Base-by-base conservation (phyloP, 2,113 vertebrate genomes). In the Triplophysa dalaica region DNA sequence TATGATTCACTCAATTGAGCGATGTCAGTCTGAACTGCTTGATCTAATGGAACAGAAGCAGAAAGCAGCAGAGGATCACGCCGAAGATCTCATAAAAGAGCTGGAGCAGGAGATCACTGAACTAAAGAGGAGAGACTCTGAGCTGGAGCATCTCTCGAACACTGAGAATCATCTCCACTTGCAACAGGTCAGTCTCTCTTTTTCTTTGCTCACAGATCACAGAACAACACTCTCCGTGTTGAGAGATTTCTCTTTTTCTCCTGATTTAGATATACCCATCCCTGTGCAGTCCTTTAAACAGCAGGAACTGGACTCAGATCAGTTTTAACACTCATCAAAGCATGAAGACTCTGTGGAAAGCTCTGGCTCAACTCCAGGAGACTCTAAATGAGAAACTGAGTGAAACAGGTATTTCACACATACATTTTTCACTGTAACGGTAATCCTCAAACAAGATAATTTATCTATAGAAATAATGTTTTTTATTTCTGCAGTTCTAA, bases 1-100 rank as follows among this genome's bases (percentile, higher is more conserved):
- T 78, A 65, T 86, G 64, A 50, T 78, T 33, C 45, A 19, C 14
- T 68, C 78, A 52, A 78, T 77, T 72, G 70, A 84, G 75, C 78
- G 65, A 82, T 72, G 33, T 45, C 80, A 81, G 79, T 72, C 63
- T 54, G 77, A 84, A 43, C 41, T 43, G 41, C 41, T 43, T 43
- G 41, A 10, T 43, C 41, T 43, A 43, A 43, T 9, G 41, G 41
- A 43, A 1, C 6, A 43, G 41, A 43, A 43, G 9, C 45, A 17
- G 0, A 43, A 43, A 43, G 41, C 41, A 43, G 41, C 41, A 43
- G 41, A 43, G 41, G 41, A 43, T 43, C 41, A 43, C 7, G 41
- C 41, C 1, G 41, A 43, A 43, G 41, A 43, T 43, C 64, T 83
- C 11, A 79, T 79, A n/a, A 63, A 76, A 45, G 70, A 83, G 29